Base-by-base conservation (phyloP, 2,888 invertebrate genomes). In the Dasysyrphus albostriatus region DNA sequence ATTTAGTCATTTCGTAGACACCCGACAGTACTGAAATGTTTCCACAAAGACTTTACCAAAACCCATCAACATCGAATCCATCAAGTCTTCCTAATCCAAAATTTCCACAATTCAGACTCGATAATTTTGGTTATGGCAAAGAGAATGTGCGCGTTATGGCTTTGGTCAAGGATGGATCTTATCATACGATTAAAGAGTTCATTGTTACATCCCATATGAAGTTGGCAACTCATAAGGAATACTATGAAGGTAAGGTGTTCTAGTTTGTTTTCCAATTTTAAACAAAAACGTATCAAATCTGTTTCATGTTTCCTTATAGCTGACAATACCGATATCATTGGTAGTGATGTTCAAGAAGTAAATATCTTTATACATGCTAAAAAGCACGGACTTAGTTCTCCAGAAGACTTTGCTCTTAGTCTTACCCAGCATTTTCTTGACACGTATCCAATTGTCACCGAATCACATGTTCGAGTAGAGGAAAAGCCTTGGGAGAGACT, bases 81-180 rank as follows among this genome's bases (percentile, higher is more conserved):
- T 61, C 88, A 7, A 79, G 77, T 51, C 44, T 79, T 0, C 63
- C 69, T 5, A 88, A 89, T 80, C 88, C 88, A 34, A 81, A 80
- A 2, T 87, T 77, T 14, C 88, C 88, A 1, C 75, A 83, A 19
- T 89, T 85, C 69, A 88, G 84, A 0, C 63, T 89, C 24, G 88
- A 84, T 58, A 88, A 89, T 73, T 89, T 83, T 59, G 82, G 89
- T 0, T 89, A 89, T 67, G 89, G 89, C 24, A 89, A 89, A 56
- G 67, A 88, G 54, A 67, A 61, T 2, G 88, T 88, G 0, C 67
- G 83, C 8, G 88, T 89, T 10, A 88, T 89, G 79, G 84, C 89
- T 5, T 54, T 88, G 14, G 79, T 81, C 16, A 89, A 88, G 42
- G 79, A 87, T 56, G 88, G 88, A 0, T 47, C 89, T 10, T 49